phyloP scores from a whole-genome alignment of 2,888 invertebrate genomes.

The Drosophila siamana region DNA sequence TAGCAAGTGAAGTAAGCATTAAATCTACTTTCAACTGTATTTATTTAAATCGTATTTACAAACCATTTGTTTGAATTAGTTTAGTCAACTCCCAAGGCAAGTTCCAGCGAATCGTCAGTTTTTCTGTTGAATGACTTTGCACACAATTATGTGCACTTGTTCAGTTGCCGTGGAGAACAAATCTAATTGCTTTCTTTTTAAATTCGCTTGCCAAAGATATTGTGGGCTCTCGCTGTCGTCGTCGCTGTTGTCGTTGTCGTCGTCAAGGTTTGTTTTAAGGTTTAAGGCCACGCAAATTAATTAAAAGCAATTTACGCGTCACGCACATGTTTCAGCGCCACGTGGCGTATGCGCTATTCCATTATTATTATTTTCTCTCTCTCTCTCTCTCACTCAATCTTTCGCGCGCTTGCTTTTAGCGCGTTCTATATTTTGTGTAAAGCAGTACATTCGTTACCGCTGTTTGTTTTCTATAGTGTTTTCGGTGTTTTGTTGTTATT shows the following conservation, averaged over 20 bases:
- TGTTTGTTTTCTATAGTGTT: constrained; percentile 47
- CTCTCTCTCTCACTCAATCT: neutral
- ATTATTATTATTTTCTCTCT: constrained; percentile 23
- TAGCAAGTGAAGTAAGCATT: neutral
- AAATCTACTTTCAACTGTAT: constrained; percentile 8
- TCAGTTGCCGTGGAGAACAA: constrained; percentile 22
- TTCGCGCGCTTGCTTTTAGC: constrained; percentile 10
- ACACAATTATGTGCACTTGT: constrained; percentile 30
- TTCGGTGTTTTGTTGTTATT: constrained; percentile 53
- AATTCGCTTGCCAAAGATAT: constrained; percentile 25
- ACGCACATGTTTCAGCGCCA: constrained; percentile 55
- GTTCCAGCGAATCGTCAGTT: neutral
- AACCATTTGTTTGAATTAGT: constrained; percentile 1
- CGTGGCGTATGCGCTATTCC: constrained; percentile 58
- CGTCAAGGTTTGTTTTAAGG: constrained; percentile 42
- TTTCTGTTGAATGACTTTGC: constrained; percentile 2
- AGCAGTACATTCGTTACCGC: constrained; percentile 35
- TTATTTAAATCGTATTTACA: neutral
- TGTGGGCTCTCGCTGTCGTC: constrained; percentile 9
- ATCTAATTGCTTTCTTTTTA: constrained; percentile 57
- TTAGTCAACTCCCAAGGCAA: constrained; percentile 2
- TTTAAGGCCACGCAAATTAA: constrained; percentile 72
- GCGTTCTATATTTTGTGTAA: neutral
- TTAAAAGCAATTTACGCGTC: constrained; percentile 70
- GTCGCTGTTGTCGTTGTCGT: constrained; percentile 3